These are phyloP conservation scores for Steinernema khuongi DNA, from an alignment of 1,140 invertebrate species.

Conservation along the genomic window DNA sequence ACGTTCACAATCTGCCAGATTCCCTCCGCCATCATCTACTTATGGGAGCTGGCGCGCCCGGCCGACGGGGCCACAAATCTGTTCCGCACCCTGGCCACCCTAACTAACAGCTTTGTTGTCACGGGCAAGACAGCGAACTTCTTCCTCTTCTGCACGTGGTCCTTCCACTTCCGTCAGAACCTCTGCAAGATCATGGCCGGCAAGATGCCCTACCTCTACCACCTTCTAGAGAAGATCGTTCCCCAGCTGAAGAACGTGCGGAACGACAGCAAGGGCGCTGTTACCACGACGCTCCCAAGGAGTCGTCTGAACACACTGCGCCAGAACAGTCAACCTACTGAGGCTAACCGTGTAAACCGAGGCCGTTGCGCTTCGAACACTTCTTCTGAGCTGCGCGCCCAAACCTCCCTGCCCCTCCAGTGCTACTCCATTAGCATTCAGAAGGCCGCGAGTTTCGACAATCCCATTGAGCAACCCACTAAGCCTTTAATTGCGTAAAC, in stretches of 20 bases:
- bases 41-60: conserved; percentile 39
- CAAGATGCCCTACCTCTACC: conserved; percentile 21
- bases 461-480: not conserved
- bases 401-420: not conserved
- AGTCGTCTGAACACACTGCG: not conserved
- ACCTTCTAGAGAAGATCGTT: conserved; percentile 4
- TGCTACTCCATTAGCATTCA: not conserved
- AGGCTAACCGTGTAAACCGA: not conserved
- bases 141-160: conserved; percentile 48
- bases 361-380: not conserved
- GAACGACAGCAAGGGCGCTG: not conserved
- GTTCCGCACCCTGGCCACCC: conserved; percentile 37
- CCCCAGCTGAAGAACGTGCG: not conserved
- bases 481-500: not conserved
- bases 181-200: conserved; percentile 25
- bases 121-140: conserved; percentile 43
- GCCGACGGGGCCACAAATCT: conserved; percentile 18
- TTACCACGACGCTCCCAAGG: not conserved
- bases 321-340: not conserved
- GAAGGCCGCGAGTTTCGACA: not conserved
- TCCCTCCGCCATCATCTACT: conserved; percentile 41
- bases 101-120: conserved; percentile 42
- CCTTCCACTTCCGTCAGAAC: conserved; percentile 43
- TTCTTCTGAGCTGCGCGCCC: not conserved
- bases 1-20: conserved; percentile 47